Conservation (phyloP, 1,140 invertebrate species). For the Theocolax elegans region DNA sequence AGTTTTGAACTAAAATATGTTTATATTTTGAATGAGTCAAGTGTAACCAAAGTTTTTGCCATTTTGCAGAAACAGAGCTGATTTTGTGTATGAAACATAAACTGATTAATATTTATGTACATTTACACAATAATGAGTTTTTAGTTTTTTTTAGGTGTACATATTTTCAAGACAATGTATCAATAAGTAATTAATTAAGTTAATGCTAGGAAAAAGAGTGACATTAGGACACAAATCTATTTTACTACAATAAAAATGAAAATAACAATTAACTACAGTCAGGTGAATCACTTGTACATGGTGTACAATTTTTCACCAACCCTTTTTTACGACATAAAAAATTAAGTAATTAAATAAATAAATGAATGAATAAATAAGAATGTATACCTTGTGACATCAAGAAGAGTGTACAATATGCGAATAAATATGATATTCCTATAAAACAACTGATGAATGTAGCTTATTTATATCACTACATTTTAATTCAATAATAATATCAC, state of each 20-base stretch:
- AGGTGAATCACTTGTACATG: constrained; percentile 30
- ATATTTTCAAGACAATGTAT: too few species aligned
- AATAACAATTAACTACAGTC: constrained; percentile 18
- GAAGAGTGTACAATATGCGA: constrained; percentile 35
- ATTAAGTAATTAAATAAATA: too few species aligned
- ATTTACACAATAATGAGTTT: constrained; percentile 9
- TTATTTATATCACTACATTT: too few species aligned
- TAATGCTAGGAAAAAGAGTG: constrained; percentile 3
- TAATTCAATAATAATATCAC: too few species aligned
- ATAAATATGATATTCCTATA: constrained; percentile 41
- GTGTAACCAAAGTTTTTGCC: background rate
- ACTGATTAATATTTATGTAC: constrained; percentile 19
- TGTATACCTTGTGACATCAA: constrained; percentile 1
- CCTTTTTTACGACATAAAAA: constrained; percentile 25
- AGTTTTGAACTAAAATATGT: too few species aligned
- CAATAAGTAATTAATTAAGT: too few species aligned
- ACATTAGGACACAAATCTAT: constrained; percentile 31
- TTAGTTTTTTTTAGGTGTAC: too few species aligned
- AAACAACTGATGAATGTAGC: too few species aligned
- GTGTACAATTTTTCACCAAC: constrained; percentile 28
- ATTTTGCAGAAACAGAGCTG: constrained; percentile 1
- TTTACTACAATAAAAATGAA: constrained; percentile 33
- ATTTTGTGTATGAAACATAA: constrained; percentile 21
- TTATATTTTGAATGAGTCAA: too few species aligned
- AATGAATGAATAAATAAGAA: background rate